Evolutionary conservation across 1,140 invertebrate genomes (phyloP).

Genomic region (Saxidomus purpurata): DNA sequence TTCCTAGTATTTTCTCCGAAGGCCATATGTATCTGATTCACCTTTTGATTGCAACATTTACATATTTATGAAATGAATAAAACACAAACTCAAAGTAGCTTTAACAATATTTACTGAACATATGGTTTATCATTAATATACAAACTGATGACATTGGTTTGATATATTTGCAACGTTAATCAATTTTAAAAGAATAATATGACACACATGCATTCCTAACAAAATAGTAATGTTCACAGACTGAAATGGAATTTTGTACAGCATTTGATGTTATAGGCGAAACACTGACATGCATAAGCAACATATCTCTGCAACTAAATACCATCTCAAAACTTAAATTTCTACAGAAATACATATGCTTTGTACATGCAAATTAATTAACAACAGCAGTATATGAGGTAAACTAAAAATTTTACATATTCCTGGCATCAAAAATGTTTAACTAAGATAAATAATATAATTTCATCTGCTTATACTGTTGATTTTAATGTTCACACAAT

Average conservation of each 20-base stretch:
- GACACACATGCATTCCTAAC: neutral
- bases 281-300: neutral
- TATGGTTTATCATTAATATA: constrained; percentile 39
- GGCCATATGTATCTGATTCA: too few relatives aligned
- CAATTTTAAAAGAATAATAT: neutral
- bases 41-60: too few relatives aligned
- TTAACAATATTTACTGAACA: constrained; percentile 50
- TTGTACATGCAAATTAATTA: neutral
- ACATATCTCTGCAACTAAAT: neutral
- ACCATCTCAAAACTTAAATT: neutral
- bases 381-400: neutral
- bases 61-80: neutral
- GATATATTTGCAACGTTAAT: neutral
- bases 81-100: neutral
- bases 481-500: too few relatives aligned
- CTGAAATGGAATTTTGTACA: constrained; percentile 13
- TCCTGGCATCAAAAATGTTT: too few relatives aligned
- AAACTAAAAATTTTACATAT: too few relatives aligned
- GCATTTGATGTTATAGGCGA: neutral
- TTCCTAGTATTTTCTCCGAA: too few relatives aligned
- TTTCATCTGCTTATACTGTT: too few relatives aligned
- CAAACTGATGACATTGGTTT: constrained; percentile 12
- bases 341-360: neutral
- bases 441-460: too few relatives aligned
- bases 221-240: neutral